Percentiles rank a stretch among this genome's conserved stretches.
Conservation (phyloP, 2,888 invertebrate genomes). For the Drosophila colorata region DNA sequence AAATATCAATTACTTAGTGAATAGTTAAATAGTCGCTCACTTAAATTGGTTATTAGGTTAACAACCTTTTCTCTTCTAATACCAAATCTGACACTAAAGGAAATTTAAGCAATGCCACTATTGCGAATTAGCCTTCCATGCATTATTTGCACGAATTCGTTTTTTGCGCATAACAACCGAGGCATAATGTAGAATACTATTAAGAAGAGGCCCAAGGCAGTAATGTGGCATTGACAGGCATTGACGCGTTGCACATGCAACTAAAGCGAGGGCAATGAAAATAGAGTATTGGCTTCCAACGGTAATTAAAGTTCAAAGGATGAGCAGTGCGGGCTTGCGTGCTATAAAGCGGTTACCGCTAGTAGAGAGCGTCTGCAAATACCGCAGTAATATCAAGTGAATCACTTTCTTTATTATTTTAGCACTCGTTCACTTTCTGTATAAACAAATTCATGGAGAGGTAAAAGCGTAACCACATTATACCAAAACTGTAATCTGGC, state of each 20-base stretch:
- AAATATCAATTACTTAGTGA: background rate
- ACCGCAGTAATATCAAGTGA: conserved; percentile 23
- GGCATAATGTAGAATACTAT: too few species aligned
- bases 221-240: background rate
- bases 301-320: conserved; percentile 61
- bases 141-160: too few species aligned
- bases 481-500: too few species aligned
- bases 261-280: conserved; percentile 9
- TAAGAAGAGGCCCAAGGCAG: too few species aligned
- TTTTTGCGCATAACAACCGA: too few species aligned
- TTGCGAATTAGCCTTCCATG: too few species aligned
- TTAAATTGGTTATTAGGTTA: too few species aligned
- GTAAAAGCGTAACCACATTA: too few species aligned
- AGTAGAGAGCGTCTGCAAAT: conserved; percentile 34
- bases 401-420: background rate
- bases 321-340: conserved; percentile 14
- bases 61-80: too few species aligned
- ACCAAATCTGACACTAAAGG: too few species aligned
- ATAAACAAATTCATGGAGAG: conserved; percentile 26
- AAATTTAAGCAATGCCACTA: too few species aligned
- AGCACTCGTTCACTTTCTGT: conserved; percentile 24
- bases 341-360: conserved; percentile 9
- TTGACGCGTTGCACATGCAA: conserved; percentile 58
- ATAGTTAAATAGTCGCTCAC: background rate
- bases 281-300: conserved; percentile 1